A percentile compares a stretch with the other conserved stretches of the same genome.
These are phyloP conservation scores for Acrossocheilus wenchowensis DNA, from an alignment of 2,797 vertebrate species.

Conservation along the genomic window DNA sequence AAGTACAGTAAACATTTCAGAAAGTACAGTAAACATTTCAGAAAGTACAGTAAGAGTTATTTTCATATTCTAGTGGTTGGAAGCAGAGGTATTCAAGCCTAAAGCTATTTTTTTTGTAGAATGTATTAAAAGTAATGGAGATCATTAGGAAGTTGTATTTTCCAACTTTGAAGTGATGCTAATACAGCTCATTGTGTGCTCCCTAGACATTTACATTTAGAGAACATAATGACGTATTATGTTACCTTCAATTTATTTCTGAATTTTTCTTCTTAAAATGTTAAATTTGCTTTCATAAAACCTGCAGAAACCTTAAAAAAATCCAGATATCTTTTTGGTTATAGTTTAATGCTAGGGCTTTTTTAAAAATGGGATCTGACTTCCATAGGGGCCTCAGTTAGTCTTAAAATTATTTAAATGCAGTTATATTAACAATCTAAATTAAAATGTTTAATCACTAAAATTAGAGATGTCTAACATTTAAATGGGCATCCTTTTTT, in stretches of 20 bases:
- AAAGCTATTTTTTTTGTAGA: background rate
- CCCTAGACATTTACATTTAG: background rate
- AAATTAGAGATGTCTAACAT: background rate
- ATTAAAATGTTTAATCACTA: background rate
- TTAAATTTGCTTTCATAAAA: too few species aligned
- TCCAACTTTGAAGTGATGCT: background rate
- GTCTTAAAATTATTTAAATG: background rate
- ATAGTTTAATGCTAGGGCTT: too few species aligned
- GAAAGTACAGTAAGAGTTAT: too few species aligned
- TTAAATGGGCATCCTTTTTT: background rate
- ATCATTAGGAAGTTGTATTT: background rate
- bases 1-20: too few species aligned
- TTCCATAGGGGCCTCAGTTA: background rate
- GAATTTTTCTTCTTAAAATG: background rate
- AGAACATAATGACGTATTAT: background rate
- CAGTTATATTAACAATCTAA: background rate
- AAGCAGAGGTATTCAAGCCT: too few species aligned
- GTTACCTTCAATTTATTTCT: background rate
- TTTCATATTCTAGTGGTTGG: too few species aligned
- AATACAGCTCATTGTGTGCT: background rate
- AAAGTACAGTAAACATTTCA: too few species aligned
- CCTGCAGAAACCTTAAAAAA: too few species aligned
- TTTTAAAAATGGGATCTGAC: too few species aligned
- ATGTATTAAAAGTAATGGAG: background rate
- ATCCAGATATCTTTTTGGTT: too few species aligned